Base-by-base conservation (phyloP, 2,797 vertebrate genomes). In the Coccyzus lansbergi region DNA sequence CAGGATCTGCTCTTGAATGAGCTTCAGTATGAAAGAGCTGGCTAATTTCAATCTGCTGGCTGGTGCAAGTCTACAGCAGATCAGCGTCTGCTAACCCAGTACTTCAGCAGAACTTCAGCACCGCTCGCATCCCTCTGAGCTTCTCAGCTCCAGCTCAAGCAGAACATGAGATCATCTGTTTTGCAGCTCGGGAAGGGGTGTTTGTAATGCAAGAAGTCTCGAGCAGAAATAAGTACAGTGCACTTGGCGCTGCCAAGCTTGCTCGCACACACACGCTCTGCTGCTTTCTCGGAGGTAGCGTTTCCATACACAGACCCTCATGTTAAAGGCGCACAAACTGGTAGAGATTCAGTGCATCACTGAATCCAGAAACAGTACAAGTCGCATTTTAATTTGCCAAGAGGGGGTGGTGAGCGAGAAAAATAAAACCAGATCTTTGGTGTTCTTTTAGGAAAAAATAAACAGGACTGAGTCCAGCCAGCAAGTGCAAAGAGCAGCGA, bases 271-370 rank as follows among this genome's bases (percentile, higher is more conserved):
- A 3, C n/a, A 0, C 16, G 44, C 21, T 2, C 67, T 28, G 49
- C 75, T 26, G 74, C 70, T 25, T 7, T 2, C 72, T 29, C 33
- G 1, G 51, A 17, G 60, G 71, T 2, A 52, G 31, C 69, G 0
- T 25, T 20, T 42, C 65, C 1, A 3, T 1, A 5, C 1, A 2
- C 8, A 64, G 53, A 33, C 29, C 77, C 3, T 10, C 64, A 3
- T 4, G 17, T 7, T 2, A 33, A 9, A 49, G 40, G 74, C 4
- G 2, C 87, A 7, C 25, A 1, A 15, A 68, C 0, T 0, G n/a
- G 6, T 5, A 7, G 33, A 8, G 86, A 52, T 70, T 71, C 38
- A 33, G 69, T 14, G 18, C 60, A 8, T 28, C 26, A 31, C 92
- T 51, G 92, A 71, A 90, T 1, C 93, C 83, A 58, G 52, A 14